Base-by-base conservation (phyloP, 2,113 vertebrate genomes). In the Planiliza haematocheilus region DNA sequence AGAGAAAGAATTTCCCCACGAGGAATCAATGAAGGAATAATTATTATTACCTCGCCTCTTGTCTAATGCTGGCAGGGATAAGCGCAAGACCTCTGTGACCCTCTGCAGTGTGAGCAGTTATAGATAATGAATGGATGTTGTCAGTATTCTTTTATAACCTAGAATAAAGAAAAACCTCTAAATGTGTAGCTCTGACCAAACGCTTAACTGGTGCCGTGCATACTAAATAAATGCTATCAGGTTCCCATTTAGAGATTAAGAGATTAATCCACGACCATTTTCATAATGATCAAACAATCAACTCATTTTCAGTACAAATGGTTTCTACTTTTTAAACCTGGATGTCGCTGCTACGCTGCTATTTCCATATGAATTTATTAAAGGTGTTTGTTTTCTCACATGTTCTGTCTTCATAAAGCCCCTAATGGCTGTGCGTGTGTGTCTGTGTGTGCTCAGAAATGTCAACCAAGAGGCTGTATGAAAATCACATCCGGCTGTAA, bases 381-480 rank as follows among this genome's bases (percentile, higher is more conserved):
- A 61, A 55, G 46, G 12, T 64, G 36, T 71, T 66, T 10, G 9
- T 69, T 78, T 36, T 73, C 43, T 72, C 50, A 53, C 39, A 45
- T 58, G 38, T 66, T 64, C 13, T 49, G 57, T 58, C 53, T 11
- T 73, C 70, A 64, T 57, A 53, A 64, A 24, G 37, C 13, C 51
- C 34, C 38, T 88, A 86, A 81, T 84, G 70, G 53, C 59, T 52
- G 34, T 66, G 52, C 69, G 75, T 67, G 66, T 56, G 30, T 69
- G 20, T 52, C 43, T 48, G 66, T 75, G 79, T 56, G 67, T 70
- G 46, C 83, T 82, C 52, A 45, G 43, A 93, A 91, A 92, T 92
- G 91, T 90, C 91, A 93, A 88, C 82, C 79, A 65, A 72, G 73
- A 77, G 61, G 67, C 74, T 79, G 60, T 38, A 82, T 87, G 68